A percentile compares a stretch with the other conserved stretches of the same genome.
Conservation (phyloP, 2,888 invertebrate genomes). For the Nephrocerus scutellatus region DNA sequence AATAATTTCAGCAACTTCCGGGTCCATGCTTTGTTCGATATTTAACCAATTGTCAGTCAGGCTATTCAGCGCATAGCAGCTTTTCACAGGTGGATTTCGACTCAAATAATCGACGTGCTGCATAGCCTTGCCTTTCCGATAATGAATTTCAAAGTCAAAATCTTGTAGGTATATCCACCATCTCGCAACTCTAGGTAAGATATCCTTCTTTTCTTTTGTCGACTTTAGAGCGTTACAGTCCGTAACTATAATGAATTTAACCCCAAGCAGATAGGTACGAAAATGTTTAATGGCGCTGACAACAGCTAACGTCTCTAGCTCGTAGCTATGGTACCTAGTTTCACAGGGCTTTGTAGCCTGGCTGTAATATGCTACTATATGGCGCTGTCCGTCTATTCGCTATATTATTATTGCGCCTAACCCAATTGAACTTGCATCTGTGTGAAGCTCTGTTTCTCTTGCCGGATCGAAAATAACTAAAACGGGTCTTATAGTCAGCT, state of each 20-base stretch:
- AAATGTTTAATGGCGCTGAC: conserved; percentile 4
- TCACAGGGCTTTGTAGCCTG: no score
- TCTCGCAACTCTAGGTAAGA: conserved; percentile 11
- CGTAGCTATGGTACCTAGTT: no score
- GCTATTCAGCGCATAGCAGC: conserved; percentile 6
- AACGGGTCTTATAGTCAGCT: no score
- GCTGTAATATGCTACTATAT: conserved; percentile 2
- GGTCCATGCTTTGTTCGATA: conserved; percentile 2
- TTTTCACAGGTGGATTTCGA: conserved; percentile 7
- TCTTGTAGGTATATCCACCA: conserved; percentile 17
- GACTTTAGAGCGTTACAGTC: not conserved
- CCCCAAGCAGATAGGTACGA: no score
- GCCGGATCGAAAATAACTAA: no score
- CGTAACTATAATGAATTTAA: conserved; percentile 5
- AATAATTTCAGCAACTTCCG: not conserved
- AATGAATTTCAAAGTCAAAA: conserved; percentile 10
- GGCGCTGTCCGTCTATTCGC: no score
- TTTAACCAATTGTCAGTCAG: conserved; percentile 7
- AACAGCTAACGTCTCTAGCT: conserved; percentile 9
- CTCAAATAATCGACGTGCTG: conserved; percentile 13
- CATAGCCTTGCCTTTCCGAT: conserved; percentile 10
- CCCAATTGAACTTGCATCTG: no score
- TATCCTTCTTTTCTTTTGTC: conserved; percentile 9
- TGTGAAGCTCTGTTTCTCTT: no score
- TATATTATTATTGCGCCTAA: no score